These are phyloP conservation scores for Neoaliturus tenellus DNA, from an alignment of 2,888 invertebrate genomes.

Conservation along the genomic window DNA sequence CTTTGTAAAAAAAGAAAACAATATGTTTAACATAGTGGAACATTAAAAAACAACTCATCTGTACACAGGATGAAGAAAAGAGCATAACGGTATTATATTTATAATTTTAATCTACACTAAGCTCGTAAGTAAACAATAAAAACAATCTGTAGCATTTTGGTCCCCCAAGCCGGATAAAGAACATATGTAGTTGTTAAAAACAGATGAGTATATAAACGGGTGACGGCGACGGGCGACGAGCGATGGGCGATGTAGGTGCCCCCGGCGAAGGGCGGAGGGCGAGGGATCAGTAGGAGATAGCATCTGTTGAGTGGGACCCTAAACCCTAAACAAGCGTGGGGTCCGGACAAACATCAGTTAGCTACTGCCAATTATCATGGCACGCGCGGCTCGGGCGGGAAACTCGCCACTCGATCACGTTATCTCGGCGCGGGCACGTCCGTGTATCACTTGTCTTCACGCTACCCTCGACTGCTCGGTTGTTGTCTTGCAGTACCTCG, in stretches of 20 bases:
- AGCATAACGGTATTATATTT: no score
- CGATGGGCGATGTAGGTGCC: background rate
- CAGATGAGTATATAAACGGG: background rate
- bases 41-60: no score
- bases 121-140: no score
- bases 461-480: no score
- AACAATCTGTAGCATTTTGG: no score
- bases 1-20: no score
- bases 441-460: background rate
- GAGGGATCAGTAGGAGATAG: background rate
- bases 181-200: conserved; percentile 3
- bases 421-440: background rate
- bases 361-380: conserved; percentile 3
- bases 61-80: no score
- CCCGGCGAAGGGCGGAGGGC: background rate
- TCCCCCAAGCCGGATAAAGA: background rate
- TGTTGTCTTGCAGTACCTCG: no score
- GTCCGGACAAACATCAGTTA: conserved; percentile 11
- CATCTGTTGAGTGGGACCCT: conserved; percentile 13
- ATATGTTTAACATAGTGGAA: no score
- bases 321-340: conserved; percentile 4
- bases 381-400: background rate
- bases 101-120: no score
- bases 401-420: background rate
- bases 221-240: no score